Conservation (phyloP, 2,797 vertebrate genomes). For the Miichthys miiuy region DNA sequence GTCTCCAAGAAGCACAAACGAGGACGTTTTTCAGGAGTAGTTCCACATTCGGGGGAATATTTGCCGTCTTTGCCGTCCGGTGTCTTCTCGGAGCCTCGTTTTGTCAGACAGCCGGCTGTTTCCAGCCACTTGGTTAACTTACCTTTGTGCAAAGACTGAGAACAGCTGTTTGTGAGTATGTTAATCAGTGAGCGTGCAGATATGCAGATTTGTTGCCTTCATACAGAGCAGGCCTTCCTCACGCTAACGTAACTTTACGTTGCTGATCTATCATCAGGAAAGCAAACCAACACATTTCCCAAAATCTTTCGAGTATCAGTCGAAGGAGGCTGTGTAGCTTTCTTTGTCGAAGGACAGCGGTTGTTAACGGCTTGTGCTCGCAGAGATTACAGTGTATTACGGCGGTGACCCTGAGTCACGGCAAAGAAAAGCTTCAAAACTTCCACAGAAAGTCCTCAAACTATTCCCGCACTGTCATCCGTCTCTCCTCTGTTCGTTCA, state of each 20-base stretch:
- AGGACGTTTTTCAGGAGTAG: too few relatives aligned
- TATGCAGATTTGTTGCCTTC: background rate
- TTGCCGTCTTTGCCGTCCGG: background rate
- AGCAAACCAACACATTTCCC: background rate
- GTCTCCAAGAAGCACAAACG: background rate
- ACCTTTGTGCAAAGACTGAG: conserved; percentile 1
- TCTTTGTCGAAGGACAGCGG: background rate
- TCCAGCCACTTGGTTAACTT: conserved; percentile 10
- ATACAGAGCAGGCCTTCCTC: background rate
- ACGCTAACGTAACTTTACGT: background rate
- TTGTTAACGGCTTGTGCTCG: background rate
- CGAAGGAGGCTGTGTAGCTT: background rate
- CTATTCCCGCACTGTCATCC: too few relatives aligned
- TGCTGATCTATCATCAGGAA: background rate
- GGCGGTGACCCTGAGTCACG: background rate
- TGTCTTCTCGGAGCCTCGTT: background rate
- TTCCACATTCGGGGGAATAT: background rate
- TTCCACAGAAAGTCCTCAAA: background rate
- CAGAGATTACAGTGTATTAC: background rate
- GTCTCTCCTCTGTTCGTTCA: background rate
- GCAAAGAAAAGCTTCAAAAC: background rate
- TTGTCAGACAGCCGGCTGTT: conserved; percentile 22
- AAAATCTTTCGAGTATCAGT: background rate
- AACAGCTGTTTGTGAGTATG: background rate
- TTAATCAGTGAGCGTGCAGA: too few relatives aligned